Conservation (phyloP, 1,140 invertebrate species). For the Ceratina japonica region DNA sequence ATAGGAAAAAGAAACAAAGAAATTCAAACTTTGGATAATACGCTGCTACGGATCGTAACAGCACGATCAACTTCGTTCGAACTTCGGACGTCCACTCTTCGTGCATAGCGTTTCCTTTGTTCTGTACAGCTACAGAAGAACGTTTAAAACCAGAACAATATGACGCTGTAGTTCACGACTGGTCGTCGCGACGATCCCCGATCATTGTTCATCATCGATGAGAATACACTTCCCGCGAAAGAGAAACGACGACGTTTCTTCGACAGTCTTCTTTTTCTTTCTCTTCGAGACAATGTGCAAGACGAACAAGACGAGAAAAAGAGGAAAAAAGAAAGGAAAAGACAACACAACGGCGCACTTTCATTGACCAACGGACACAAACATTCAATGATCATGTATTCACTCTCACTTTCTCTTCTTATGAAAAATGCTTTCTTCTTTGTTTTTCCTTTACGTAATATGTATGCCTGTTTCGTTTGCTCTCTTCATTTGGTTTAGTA, state of each 20-base stretch:
- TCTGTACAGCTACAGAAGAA: constrained; percentile 6
- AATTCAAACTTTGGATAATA: constrained; percentile 64
- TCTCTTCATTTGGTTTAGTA: constrained; percentile 67
- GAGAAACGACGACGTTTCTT: background rate
- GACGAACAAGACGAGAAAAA: background rate
- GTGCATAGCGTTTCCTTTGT: background rate
- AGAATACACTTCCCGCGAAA: constrained; percentile 9
- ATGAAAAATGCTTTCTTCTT: background rate
- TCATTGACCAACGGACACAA: constrained; percentile 26
- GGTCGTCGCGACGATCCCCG: constrained; percentile 12
- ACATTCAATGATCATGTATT: constrained; percentile 27
- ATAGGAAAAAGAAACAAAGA: constrained; percentile 45
- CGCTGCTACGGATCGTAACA: constrained; percentile 14
- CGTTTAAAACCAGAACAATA: constrained; percentile 33
- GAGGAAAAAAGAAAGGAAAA: background rate
- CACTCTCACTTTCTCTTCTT: constrained; percentile 16
- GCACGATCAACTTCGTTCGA: constrained; percentile 31
- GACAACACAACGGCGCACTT: constrained; percentile 19
- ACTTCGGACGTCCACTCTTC: constrained; percentile 3
- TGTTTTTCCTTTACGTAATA: background rate
- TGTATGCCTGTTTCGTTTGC: constrained; percentile 4
- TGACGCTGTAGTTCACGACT: constrained; percentile 12
- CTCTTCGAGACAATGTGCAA: background rate
- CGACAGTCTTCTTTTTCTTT: background rate
- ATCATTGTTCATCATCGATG: background rate